phyloP scores from a whole-genome alignment of 1,140 invertebrate genomes.

The Neodiprion lecontei region DNA sequence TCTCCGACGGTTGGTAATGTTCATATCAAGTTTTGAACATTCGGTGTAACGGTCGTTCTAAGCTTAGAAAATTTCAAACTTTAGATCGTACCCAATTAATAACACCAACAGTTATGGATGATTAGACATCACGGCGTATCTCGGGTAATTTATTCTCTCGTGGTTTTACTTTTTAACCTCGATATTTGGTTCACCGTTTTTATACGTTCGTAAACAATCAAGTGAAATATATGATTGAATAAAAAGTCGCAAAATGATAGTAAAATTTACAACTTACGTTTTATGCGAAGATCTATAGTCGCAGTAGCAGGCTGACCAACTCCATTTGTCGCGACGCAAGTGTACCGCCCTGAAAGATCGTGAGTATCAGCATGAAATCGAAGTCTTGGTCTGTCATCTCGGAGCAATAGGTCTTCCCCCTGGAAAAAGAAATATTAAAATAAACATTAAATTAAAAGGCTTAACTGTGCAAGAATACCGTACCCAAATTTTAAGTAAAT shows the following conservation, averaged over 20 bases:
- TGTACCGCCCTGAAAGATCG: constrained; percentile 72
- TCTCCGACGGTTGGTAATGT: too few relatives aligned
- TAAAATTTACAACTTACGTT: constrained; percentile 60
- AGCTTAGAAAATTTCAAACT: too few relatives aligned
- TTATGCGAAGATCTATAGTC: constrained; percentile 65
- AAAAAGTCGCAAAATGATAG: neutral
- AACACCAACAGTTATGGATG: too few relatives aligned
- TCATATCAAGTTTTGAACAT: too few relatives aligned
- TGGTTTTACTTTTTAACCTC: too few relatives aligned
- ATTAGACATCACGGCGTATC: too few relatives aligned
- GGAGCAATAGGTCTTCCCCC: constrained; percentile 68
- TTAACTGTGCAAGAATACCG: neutral
- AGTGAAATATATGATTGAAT: too few relatives aligned
- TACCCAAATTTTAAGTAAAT: neutral
- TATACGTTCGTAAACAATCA: too few relatives aligned
- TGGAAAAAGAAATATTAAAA: constrained; percentile 41
- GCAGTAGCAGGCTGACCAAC: constrained; percentile 75
- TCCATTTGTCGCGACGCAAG: constrained; percentile 75
- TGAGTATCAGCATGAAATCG: constrained; percentile 72
- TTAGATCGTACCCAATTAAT: too few relatives aligned
- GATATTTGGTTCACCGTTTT: too few relatives aligned
- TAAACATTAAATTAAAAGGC: constrained; percentile 14
- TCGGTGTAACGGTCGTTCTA: too few relatives aligned
- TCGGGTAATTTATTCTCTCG: too few relatives aligned
- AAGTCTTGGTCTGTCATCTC: constrained; percentile 69